A percentile compares a stretch with the other conserved stretches of the same genome.
Evolutionary conservation across 2,797 vertebrate species (phyloP).

Genomic region (Myotis findleyi): DNA sequence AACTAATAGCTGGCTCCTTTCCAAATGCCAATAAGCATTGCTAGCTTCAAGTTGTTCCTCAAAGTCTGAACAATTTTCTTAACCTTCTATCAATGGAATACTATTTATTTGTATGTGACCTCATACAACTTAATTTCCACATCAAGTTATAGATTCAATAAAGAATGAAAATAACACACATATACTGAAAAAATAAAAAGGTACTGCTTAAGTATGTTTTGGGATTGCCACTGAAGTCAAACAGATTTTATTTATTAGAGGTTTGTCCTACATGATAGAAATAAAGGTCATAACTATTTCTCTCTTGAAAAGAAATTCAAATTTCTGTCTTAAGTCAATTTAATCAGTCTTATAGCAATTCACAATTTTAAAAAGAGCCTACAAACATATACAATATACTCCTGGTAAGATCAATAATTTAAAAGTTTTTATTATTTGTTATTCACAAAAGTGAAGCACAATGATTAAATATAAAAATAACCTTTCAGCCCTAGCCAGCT

Average conservation of each 20-base stretch:
- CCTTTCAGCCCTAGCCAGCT: not conserved
- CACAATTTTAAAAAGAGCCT: not conserved
- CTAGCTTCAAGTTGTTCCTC: not conserved
- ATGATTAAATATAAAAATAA: not conserved
- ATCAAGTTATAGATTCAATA: slow-evolving; percentile 2
- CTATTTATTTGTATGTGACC: not conserved
- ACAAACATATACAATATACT: not conserved
- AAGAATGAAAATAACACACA: not conserved
- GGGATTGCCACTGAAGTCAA: not conserved
- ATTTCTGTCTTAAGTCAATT: slow-evolving; percentile 10
- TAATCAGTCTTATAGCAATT: not conserved
- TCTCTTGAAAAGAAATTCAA: not conserved
- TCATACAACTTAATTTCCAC: not conserved
- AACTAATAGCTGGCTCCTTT: not conserved
- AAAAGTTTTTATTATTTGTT: slow-evolving; percentile 34
- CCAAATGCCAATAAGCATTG: slow-evolving; percentile 3
- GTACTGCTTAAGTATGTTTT: not conserved
- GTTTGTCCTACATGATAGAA: not conserved
- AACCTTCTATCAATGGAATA: not conserved
- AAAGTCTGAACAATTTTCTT: slow-evolving; percentile 30
- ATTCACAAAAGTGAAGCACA: not conserved
- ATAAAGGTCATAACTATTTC: slow-evolving; percentile 8
- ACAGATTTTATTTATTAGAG: slow-evolving; percentile 6
- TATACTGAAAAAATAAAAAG: not conserved
- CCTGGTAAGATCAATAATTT: not conserved